Evolutionary conservation across 2,888 invertebrate species (phyloP), one percentile per base, ranked within the genome.

Genomic region (Drosophila diplacantha): DNA sequence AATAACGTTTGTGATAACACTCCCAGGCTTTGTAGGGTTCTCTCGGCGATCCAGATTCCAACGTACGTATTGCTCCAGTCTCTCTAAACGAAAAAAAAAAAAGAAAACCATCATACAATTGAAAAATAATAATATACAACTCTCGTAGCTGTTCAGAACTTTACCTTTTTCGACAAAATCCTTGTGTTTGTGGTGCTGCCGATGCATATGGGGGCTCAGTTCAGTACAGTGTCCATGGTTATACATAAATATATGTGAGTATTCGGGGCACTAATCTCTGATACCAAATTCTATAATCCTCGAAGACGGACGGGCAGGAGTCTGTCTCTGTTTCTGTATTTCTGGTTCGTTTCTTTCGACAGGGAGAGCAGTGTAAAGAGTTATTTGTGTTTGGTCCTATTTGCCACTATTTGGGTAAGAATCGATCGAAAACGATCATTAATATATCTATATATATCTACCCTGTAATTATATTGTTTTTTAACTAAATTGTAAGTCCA

Each of bases 281-380:
- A 63, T 43, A 39, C 31, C 12, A 29, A 58, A 59, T 63, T 61
- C 22, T 22, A 63, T 41, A 24, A 41, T 38, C 52, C 44, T 32
- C 61, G 16, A 51, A 26, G 43, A 44, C 44, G 61, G 64, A 34
- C 11, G 61, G 32, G 38, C 41, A 43, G 26, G 16, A 16, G 43
- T 29, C 43, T 43, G 43, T 18, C 7, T 29, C 29, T 44, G 44
- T 44, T 44, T 44, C 47, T 46, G 49, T 46, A 46, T 70, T 51
- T 75, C 73, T 73, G 70, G 75, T 67, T 76, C 65, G 59, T 76
- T 75, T 81, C 78, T 75, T 81, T 81, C 60, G 69, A 74, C 75
- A 75, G 81, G 59, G 69, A 53, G 60, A 59, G 60, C 52, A 60
- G 57, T 68, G 47, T 47, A 68, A 67, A 49, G 67, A 66, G 57